phyloP scores from a whole-genome alignment of 2,113 vertebrate genomes.

The Cyprinodon variegatus region DNA sequence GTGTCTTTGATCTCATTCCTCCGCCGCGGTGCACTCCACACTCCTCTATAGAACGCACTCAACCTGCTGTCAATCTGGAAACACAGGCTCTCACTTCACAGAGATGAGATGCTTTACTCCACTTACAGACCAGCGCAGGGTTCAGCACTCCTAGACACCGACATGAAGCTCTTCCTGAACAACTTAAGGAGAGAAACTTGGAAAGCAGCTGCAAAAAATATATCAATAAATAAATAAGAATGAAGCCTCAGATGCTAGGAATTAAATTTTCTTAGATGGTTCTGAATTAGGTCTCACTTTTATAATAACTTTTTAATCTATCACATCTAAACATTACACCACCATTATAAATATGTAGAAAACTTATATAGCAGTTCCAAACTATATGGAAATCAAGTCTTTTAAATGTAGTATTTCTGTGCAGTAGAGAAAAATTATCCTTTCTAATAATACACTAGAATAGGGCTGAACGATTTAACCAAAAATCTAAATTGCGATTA shows the following conservation, averaged over 20 bases:
- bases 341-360: background rate
- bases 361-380: too few species aligned
- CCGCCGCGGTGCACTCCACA: conserved; percentile 40
- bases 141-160: conserved; percentile 14
- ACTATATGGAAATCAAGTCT: background rate
- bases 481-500: too few species aligned
- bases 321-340: background rate
- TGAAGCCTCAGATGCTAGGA: background rate
- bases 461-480: too few species aligned
- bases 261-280: background rate
- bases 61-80: conserved; percentile 45
- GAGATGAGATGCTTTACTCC: conserved; percentile 37
- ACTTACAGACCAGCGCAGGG: conserved; percentile 17
- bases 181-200: conserved; percentile 10
- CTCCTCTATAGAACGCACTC: conserved; percentile 50
- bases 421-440: background rate
- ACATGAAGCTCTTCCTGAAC: conserved; percentile 11
- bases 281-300: background rate
- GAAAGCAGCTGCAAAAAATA: background rate
- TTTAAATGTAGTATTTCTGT: background rate
- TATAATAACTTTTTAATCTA: background rate
- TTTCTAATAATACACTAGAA: background rate
- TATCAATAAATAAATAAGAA: background rate
- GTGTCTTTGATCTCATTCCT: conserved; percentile 71
- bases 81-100: conserved; percentile 40